phyloP scores from a whole-genome alignment of 2,113 vertebrate species.

The Phalacrocorax aristotelis region DNA sequence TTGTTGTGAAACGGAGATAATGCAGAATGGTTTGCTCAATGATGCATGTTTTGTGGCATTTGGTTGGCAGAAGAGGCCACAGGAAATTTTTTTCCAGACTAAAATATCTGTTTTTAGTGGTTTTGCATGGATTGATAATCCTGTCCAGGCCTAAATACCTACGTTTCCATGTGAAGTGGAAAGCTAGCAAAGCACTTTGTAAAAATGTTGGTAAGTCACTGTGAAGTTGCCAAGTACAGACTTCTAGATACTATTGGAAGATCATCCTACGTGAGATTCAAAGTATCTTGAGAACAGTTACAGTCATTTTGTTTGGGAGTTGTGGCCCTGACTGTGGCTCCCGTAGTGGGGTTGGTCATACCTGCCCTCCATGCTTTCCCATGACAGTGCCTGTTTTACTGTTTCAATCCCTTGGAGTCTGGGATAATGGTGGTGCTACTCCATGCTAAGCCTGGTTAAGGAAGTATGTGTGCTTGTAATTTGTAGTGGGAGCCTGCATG shows the following conservation, averaged over 20 bases:
- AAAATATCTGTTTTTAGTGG: not conserved
- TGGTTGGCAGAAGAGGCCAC: not conserved
- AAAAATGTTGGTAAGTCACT: not conserved
- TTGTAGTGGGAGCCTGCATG: not conserved
- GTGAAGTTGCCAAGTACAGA: not conserved
- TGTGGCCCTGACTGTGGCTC: not conserved
- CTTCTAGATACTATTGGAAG: not conserved
- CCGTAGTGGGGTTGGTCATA: not conserved
- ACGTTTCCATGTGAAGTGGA: not conserved
- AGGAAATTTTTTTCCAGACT: not conserved
- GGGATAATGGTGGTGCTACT: not conserved
- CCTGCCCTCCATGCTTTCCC: not conserved
- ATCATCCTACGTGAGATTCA: not conserved
- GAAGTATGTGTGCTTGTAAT: not conserved
- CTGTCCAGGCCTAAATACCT: not conserved
- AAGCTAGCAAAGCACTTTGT: not conserved
- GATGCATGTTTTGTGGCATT: not conserved
- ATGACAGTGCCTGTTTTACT: fast-evolving
- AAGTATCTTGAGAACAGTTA: not conserved
- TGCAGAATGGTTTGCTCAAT: not conserved
- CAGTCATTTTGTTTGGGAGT: not conserved
- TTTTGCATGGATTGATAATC: not conserved
- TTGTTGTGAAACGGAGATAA: not conserved
- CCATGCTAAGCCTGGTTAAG: not conserved
- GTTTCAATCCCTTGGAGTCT: not conserved